Conservation (phyloP, 2,797 vertebrate genomes). For the Ispidina lecontei region DNA sequence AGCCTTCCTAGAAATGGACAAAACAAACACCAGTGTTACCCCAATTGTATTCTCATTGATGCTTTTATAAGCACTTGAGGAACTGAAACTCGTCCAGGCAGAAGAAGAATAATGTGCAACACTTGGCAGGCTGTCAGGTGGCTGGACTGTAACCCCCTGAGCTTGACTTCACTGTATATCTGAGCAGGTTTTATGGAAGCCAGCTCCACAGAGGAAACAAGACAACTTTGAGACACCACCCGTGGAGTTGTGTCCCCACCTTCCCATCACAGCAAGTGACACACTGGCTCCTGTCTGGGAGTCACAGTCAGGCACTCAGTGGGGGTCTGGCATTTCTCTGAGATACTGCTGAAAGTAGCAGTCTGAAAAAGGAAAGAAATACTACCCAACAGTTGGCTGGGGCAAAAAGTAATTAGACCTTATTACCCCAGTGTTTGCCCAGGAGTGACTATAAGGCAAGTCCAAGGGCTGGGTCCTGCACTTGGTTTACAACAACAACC, state of each 20-base stretch:
- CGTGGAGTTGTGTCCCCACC: background rate
- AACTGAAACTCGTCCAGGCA: background rate
- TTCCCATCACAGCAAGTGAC: background rate
- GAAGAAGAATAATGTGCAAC: background rate
- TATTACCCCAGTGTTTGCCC: background rate
- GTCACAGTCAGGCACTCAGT: background rate
- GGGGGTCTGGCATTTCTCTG: background rate
- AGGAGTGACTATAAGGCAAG: background rate
- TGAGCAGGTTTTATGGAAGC: background rate
- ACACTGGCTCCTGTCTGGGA: background rate
- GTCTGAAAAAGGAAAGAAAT: conserved; percentile 2
- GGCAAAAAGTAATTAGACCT: background rate
- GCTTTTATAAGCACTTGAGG: background rate
- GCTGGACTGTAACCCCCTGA: background rate
- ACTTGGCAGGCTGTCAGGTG: background rate
- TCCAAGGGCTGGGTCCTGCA: background rate
- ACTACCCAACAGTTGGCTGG: background rate
- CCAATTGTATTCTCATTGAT: background rate
- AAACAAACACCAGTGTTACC: background rate
- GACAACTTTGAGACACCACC: background rate
- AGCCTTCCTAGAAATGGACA: background rate
- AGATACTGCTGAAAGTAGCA: background rate
- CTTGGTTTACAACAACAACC: background rate
- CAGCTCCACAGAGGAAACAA: background rate
- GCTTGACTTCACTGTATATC: background rate